These are phyloP conservation scores for Polyommatus iphigenia DNA, from an alignment of 2,888 invertebrate species.

Conservation along the genomic window DNA sequence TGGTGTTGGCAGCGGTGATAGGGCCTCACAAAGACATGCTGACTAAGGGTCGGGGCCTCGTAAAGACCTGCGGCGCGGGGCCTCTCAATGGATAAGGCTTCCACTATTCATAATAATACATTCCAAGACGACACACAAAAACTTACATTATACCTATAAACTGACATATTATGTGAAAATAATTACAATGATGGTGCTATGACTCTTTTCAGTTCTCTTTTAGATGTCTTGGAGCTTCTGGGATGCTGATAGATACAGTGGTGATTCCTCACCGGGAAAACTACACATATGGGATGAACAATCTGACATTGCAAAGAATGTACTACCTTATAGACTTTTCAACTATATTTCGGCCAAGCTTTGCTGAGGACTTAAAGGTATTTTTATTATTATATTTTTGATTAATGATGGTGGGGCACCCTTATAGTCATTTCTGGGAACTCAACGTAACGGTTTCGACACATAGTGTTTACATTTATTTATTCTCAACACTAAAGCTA, in stretches of 20 bases:
- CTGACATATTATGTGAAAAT: neutral
- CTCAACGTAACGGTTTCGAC: too few species aligned
- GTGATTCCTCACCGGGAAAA: slow-evolving; percentile 48
- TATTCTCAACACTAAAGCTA: too few species aligned
- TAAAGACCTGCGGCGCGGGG: too few species aligned
- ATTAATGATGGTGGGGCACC: too few species aligned
- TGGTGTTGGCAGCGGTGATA: too few species aligned
- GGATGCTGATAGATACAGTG: slow-evolving; percentile 44
- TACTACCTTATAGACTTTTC: slow-evolving; percentile 39
- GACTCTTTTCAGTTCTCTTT: slow-evolving; percentile 37
- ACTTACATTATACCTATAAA: neutral
- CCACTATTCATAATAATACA: too few species aligned
- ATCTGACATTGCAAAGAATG: slow-evolving; percentile 40
- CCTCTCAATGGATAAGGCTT: too few species aligned
- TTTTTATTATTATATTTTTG: neutral
- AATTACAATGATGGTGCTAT: neutral
- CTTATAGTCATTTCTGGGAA: too few species aligned
- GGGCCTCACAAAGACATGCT: too few species aligned
- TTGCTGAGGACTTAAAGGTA: neutral
- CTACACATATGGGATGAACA: slow-evolving; percentile 47
- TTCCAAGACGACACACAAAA: too few species aligned
- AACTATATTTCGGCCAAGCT: slow-evolving; percentile 10
- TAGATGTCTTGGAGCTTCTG: slow-evolving; percentile 34
- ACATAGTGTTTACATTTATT: too few species aligned
- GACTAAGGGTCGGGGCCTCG: too few species aligned